These are phyloP conservation scores for Shargacucullia verbasci DNA, from an alignment of 2,888 invertebrate genomes.

Conservation along the genomic window DNA sequence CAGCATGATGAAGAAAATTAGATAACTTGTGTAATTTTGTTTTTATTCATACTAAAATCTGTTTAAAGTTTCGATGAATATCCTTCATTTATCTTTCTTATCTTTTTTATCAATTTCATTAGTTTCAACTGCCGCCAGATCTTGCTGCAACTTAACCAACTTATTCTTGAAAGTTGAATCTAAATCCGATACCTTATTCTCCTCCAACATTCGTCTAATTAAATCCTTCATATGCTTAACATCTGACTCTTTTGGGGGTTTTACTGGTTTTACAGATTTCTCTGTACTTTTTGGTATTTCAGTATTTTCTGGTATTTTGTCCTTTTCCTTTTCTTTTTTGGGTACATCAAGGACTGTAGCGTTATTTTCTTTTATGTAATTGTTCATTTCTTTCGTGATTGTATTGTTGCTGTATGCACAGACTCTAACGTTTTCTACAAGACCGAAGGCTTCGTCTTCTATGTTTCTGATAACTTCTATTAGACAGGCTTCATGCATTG, in stretches of 20 bases:
- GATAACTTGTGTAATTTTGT: background rate
- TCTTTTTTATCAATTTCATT: constrained; percentile 58
- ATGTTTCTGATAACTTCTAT: constrained; percentile 81
- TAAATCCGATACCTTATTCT: constrained; percentile 59
- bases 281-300: constrained; percentile 9
- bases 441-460: constrained; percentile 77
- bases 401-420: constrained; percentile 70
- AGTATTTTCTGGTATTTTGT: constrained; percentile 11
- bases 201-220: constrained; percentile 70
- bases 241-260: constrained; percentile 45
- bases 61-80: background rate
- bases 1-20: too few species aligned
- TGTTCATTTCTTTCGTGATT: constrained; percentile 53
- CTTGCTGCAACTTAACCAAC: constrained; percentile 62
- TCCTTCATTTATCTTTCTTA: constrained; percentile 47
- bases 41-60: background rate
- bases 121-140: constrained; percentile 60
- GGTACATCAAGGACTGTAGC: constrained; percentile 75
- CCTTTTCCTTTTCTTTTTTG: constrained; percentile 32
- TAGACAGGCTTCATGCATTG: constrained; percentile 86
- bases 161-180: constrained; percentile 68
- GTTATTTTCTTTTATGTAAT: constrained; percentile 71
- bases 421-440: constrained; percentile 66
- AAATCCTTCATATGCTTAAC: constrained; percentile 68
- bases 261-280: background rate